Conservation (phyloP, 64 coral and sea anemone species). For the Platygyra sinensis region DNA sequence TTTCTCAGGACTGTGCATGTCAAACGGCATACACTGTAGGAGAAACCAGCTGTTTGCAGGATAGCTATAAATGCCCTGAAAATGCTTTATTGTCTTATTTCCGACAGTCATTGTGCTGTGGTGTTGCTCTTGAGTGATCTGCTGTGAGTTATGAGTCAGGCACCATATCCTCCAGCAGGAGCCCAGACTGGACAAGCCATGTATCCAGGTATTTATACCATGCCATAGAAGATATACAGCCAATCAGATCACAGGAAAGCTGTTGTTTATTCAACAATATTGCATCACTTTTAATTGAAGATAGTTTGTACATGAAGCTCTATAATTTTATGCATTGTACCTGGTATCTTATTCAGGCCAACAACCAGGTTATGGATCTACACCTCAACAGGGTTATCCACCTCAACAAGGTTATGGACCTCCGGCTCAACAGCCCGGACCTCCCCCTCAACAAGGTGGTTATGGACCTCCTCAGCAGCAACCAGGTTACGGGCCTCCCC, state of each 20-base stretch:
- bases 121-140: background rate
- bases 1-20: too few relatives aligned
- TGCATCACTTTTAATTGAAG: background rate
- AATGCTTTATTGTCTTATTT: background rate
- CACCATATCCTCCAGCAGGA: background rate
- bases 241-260: too few relatives aligned
- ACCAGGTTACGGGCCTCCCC: background rate
- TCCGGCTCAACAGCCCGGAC: background rate
- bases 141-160: background rate
- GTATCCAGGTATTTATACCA: slow-evolving; percentile 3
- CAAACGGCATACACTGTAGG: too few relatives aligned
- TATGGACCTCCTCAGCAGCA: background rate
- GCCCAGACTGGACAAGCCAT: background rate
- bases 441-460: background rate
- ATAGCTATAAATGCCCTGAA: too few relatives aligned
- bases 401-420: slow-evolving; percentile 32
- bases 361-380: slow-evolving; percentile 4
- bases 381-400: background rate
- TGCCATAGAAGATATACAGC: too few relatives aligned
- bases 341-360: background rate
- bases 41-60: too few relatives aligned
- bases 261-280: too few relatives aligned
- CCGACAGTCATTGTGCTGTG: background rate
- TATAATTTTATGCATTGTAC: background rate
- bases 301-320: background rate